phyloP scores from a whole-genome alignment of 2,888 invertebrate species.

The Aleiodes leptofemur region DNA sequence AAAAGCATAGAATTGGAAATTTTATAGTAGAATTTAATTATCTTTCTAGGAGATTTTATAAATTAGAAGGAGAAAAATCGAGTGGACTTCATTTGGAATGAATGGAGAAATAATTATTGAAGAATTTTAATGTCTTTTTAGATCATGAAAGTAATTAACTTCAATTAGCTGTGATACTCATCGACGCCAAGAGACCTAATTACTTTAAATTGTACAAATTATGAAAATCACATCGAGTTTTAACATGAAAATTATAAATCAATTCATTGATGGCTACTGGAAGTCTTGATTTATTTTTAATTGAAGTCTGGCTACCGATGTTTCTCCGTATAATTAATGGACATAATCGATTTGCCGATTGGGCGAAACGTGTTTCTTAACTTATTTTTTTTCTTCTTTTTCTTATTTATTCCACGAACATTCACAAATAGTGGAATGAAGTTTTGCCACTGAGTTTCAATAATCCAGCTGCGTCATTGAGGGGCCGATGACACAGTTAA shows the following conservation, averaged over 20 bases:
- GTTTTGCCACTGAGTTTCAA: conserved; percentile 9
- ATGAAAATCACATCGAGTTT: conserved; percentile 16
- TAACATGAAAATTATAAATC: conserved; percentile 1
- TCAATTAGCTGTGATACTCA: conserved; percentile 12
- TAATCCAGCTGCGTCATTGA: background rate
- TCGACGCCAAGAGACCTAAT: conserved; percentile 20
- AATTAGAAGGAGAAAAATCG: too few relatives aligned
- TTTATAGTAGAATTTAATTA: too few relatives aligned
- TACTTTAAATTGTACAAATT: conserved; percentile 10
- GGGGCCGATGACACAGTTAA: conserved; percentile 6
- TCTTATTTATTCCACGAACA: too few relatives aligned
- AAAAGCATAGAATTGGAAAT: too few relatives aligned
- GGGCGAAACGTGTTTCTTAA: background rate
- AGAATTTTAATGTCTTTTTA: too few relatives aligned
- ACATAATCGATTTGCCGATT: background rate
- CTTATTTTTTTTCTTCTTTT: background rate
- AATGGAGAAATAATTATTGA: too few relatives aligned
- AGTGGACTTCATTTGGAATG: too few relatives aligned
- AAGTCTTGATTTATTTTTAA: conserved; percentile 28
- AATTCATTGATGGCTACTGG: background rate
- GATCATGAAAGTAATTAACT: background rate
- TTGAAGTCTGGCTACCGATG: conserved; percentile 13
- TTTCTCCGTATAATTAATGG: conserved; percentile 15
- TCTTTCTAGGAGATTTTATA: too few relatives aligned
- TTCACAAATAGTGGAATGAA: background rate